Conservation (phyloP, 2,888 invertebrate species). For the Malachius bipustulatus region DNA sequence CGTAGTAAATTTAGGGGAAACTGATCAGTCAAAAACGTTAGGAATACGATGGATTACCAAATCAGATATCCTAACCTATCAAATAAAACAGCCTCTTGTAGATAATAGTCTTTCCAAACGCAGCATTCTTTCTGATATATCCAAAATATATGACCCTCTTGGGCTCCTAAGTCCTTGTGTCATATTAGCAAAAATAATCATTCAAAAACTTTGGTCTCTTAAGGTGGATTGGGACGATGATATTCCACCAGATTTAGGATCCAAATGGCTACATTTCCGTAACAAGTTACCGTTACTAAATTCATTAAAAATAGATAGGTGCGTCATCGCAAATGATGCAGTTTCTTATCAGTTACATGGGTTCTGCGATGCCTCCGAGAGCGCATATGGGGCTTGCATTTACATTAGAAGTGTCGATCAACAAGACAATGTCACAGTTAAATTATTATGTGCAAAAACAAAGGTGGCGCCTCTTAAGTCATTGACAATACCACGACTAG, state of each 20-base stretch:
- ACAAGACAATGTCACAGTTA: constrained; percentile 6
- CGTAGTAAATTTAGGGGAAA: background rate
- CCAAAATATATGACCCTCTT: background rate
- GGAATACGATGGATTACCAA: background rate
- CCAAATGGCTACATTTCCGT: constrained; percentile 1
- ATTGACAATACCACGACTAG: constrained; percentile 17
- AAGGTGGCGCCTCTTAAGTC: too few relatives aligned
- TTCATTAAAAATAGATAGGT: background rate
- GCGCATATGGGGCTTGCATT: constrained; percentile 19
- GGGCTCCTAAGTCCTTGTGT: background rate
- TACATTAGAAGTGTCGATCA: constrained; percentile 14
- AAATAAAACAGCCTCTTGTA: background rate
- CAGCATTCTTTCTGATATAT: background rate
- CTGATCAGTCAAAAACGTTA: background rate
- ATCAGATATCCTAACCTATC: background rate
- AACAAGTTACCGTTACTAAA: constrained; percentile 4
- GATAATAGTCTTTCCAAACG: background rate
- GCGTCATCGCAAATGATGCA: background rate
- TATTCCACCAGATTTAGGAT: background rate
- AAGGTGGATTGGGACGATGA: constrained; percentile 2
- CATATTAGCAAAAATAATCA: background rate
- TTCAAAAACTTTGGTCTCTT: background rate
- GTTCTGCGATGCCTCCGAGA: too few relatives aligned
- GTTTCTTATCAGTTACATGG: background rate
- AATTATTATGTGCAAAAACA: constrained; percentile 18